phyloP scores from a whole-genome alignment of 1,140 invertebrate genomes.

The Dendroctonus valens region DNA sequence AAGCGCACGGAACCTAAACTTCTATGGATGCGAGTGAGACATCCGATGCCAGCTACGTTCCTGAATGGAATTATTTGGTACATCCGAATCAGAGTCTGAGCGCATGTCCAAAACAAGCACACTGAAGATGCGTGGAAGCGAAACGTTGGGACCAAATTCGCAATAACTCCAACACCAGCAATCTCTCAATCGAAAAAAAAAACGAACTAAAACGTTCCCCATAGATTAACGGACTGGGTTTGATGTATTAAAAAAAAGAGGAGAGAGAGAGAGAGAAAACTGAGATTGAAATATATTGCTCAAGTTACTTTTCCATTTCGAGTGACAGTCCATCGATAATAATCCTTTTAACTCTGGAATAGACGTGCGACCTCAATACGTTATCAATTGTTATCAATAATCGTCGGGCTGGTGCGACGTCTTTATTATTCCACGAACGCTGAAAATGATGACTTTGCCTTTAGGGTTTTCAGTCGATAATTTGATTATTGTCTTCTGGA shows the following conservation, averaged over 20 bases:
- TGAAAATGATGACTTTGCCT: conserved; percentile 7
- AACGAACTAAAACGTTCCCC: no score
- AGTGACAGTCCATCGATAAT: conserved; percentile 34
- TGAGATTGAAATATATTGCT: conserved; percentile 30
- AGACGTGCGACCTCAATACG: conserved; percentile 30
- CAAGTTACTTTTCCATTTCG: conserved; percentile 28
- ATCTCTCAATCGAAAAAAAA: no score
- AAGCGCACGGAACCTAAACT: no score
- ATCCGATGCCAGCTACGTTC: no score
- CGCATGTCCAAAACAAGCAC: no score
- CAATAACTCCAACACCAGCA: no score
- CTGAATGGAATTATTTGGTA: no score
- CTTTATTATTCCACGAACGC: conserved; percentile 16
- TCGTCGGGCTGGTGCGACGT: conserved; percentile 12
- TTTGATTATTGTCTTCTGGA: not conserved
- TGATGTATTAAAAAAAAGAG: conserved; percentile 22
- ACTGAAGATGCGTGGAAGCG: no score
- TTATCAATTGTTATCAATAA: conserved; percentile 35
- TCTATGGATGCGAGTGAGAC: no score
- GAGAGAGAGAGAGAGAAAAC: conserved; percentile 17
- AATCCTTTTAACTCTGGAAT: conserved; percentile 28
- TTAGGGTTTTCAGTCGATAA: not conserved
- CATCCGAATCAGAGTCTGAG: no score
- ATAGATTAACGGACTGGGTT: not conserved
- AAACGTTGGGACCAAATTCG: no score